Evolutionary conservation across 2,888 invertebrate species (phyloP), one percentile per base, ranked within the genome.

Genomic region (Onchidella celtica): DNA sequence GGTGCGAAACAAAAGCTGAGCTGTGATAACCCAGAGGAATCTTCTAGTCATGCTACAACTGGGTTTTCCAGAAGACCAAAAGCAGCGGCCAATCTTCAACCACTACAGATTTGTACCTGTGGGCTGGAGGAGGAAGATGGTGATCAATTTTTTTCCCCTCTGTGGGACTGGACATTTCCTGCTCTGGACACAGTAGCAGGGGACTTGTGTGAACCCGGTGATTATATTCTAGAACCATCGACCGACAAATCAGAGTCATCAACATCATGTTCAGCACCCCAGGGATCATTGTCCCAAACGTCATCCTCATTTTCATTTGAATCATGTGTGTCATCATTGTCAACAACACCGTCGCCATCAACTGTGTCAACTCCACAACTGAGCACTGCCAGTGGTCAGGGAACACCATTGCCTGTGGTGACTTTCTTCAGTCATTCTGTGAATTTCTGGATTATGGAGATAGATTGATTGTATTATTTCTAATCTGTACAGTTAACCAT

Each of bases 361-460:
- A 29, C 65, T 4, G 36, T 40, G 29, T 65, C 38, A 11, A 14
- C 29, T 21, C 27, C 63, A n/a, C 29, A 17, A 11, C 32, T 47
- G 6, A 34, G 27, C 59, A 32, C n/a, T 32, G 1, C 74, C 3
- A 34, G 74, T n/a, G 34, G 34, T 24, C 57, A 78, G 24, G 32
- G 27, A 59, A 27, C 61, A 21, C 21, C 38, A 2, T 14, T 63
- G 17, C 79, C 79, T 63, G 79, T 79, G 3, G 65, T 79, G 3
- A 40, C 79, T 29, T 57, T 79, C 17, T 79, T 79, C 72, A 72
- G 72, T 32, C 79, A 72, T 24, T 72, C 79, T 27, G 27, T 79
- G 14, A 72, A 79, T 47, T 79, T 79, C 32, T 79, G 79, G 79
- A 40, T 40, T 2, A 63, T 79, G 70, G 79, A 79, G 34, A 40